A percentile compares a stretch with the other conserved stretches of the same genome.
Evolutionary conservation across 2,113 vertebrate species (phyloP).

Genomic region (Apaloderma vittatum): DNA sequence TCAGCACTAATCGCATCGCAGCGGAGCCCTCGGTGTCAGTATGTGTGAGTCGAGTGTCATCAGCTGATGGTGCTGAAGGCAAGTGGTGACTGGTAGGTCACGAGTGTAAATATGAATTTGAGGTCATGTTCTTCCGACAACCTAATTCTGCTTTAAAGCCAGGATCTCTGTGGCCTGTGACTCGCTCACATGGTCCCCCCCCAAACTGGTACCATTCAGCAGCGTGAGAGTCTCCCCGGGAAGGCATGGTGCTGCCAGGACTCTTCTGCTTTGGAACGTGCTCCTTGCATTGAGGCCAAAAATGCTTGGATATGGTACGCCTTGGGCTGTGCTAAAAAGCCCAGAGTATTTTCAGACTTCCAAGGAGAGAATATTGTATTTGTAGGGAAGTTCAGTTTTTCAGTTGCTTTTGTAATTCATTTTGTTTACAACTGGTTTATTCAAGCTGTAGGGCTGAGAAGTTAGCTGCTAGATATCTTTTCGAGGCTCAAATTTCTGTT

Average conservation of each 20-base stretch:
- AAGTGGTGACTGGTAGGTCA: rapidly evolving
- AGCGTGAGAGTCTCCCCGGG: rapidly evolving
- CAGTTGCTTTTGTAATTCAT: background rate
- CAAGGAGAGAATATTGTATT: background rate
- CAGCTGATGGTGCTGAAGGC: rapidly evolving
- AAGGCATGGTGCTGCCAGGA: rapidly evolving
- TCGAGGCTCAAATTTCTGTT: conserved; percentile 31
- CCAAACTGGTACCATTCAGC: rapidly evolving
- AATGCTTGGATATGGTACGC: background rate
- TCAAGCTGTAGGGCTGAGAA: background rate
- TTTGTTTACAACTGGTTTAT: background rate
- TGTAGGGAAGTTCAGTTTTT: background rate
- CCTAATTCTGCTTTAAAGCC: background rate
- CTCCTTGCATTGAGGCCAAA: background rate
- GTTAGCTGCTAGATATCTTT: conserved; percentile 17
- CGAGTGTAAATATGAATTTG: rapidly evolving
- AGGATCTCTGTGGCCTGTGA: background rate
- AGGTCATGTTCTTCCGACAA: rapidly evolving
- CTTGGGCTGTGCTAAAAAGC: conserved; percentile 12
- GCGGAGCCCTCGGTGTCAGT: background rate
- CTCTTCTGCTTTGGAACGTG: background rate
- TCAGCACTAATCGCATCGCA: rapidly evolving
- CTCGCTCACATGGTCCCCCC: rapidly evolving
- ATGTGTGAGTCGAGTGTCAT: rapidly evolving
- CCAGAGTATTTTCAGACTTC: background rate